Base-by-base conservation (phyloP, 1,140 invertebrate species). In the Hirudo medicinalis region DNA sequence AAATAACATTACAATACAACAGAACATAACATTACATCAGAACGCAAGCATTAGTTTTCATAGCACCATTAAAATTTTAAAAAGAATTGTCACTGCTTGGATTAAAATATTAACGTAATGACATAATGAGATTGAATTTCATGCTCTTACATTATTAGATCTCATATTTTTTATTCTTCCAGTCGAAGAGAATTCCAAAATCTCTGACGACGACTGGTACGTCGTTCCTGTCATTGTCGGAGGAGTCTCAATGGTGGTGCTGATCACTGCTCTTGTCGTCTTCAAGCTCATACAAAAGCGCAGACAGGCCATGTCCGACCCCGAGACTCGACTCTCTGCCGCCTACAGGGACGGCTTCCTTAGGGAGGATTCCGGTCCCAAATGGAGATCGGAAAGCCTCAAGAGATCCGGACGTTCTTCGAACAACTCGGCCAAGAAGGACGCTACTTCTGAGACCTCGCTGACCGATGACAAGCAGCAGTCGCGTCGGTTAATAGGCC, bases 291-390 rank as follows among this genome's bases (percentile, higher is more conserved):
- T 80, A 74, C 25, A 27, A 19, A 69, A 69, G 20, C 72, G 77
- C 70, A 73, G 78, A 2, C 77, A 78, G 2, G 73, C 78, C 27
- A 76, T 76, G 67, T 73, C 75, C 36, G 77, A 78, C 70, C 78
- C 77, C 40, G 78, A 78, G 63, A 80, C 77, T 69, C 72, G 80
- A 27, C 76, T 81, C 17, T 81, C 80, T 19, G 77, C 77, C 43
- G 80, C 80, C 49, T 80, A 81, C 54, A 80, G 80, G 73, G 79
- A 79, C 68, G 80, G 80, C 13, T 76, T 81, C 3, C 29, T 70
- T 17, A 49, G 49, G 53, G 69, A 70, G 53, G 32, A 70, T 32
- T n/a, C n/a, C 11, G 69, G 36, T 40, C 32, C 32, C 5, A 53
- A 27, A 15, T 25, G 32, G 69, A 53, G 32, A 25, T 25, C 49